Evolutionary conservation across 2,113 vertebrate genomes (phyloP).

Genomic region (Syrrhaptes paradoxus): DNA sequence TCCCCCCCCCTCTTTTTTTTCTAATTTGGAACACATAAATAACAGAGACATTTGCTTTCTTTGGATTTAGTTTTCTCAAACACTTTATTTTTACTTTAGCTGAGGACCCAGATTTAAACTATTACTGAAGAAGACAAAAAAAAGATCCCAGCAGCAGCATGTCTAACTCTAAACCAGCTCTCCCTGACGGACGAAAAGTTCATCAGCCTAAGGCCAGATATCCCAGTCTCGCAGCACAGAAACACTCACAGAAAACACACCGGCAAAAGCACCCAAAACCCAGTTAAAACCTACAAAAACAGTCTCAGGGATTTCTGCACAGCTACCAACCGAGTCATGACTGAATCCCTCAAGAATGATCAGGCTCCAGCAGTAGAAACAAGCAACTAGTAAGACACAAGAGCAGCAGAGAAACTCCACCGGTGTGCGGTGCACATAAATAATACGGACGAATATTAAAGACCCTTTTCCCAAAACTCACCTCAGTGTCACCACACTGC

Average conservation of each 20-base stretch:
- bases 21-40: background rate
- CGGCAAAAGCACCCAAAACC: background rate
- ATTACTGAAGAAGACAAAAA: background rate
- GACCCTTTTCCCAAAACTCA: background rate
- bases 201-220: background rate
- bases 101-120: background rate
- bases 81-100: background rate
- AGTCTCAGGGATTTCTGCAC: background rate
- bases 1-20: background rate
- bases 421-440: accelerated
- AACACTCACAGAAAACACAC: background rate
- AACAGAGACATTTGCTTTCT: background rate
- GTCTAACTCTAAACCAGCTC: background rate
- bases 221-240: background rate
- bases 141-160: accelerated
- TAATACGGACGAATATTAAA: accelerated
- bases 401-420: background rate
- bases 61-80: background rate
- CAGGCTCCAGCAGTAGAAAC: background rate
- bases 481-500: background rate
- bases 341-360: accelerated
- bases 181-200: background rate
- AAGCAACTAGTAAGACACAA: background rate
- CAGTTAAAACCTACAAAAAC: background rate
- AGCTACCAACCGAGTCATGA: background rate